A percentile compares a stretch with the other conserved stretches of the same genome.
Evolutionary conservation across 1,140 invertebrate species (phyloP).

Genomic region (Gryon sp.): DNA sequence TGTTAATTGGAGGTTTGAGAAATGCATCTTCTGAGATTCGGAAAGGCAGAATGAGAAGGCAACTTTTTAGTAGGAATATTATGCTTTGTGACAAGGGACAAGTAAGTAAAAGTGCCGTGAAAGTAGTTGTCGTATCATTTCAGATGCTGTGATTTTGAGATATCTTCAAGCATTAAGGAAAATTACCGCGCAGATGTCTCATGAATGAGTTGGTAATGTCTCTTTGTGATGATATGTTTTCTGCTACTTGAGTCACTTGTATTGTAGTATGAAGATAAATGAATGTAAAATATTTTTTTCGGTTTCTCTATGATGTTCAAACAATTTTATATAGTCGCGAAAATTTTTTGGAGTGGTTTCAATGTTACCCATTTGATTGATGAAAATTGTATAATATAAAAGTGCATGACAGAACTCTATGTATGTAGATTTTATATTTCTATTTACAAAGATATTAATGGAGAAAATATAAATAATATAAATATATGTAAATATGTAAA

Average conservation of each 20-base stretch:
- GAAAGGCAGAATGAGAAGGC: constrained; percentile 23
- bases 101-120: constrained; percentile 32
- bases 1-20: constrained; percentile 38
- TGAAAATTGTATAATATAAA: constrained; percentile 36
- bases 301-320: constrained; percentile 9
- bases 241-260: constrained; percentile 28
- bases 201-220: constrained; percentile 42
- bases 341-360: constrained; percentile 25
- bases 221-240: constrained; percentile 37
- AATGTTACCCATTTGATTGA: constrained; percentile 27
- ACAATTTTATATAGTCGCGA: constrained; percentile 11
- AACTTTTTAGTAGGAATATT: constrained; percentile 41
- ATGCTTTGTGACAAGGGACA: constrained; percentile 21
- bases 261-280: constrained; percentile 31
- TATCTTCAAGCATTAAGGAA: constrained; percentile 27
- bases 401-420: not conserved
- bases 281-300: constrained; percentile 25
- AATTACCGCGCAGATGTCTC: constrained; percentile 28
- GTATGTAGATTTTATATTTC: too few species aligned
- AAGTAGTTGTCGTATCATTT: constrained; percentile 44
- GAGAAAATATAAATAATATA: not conserved
- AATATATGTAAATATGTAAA: constrained; percentile 1
- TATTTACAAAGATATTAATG: not conserved
- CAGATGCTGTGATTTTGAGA: constrained; percentile 18
- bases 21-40: constrained; percentile 4